Evolutionary conservation across 2,888 invertebrate genomes (phyloP).

Genomic region (Agrotis clavis): DNA sequence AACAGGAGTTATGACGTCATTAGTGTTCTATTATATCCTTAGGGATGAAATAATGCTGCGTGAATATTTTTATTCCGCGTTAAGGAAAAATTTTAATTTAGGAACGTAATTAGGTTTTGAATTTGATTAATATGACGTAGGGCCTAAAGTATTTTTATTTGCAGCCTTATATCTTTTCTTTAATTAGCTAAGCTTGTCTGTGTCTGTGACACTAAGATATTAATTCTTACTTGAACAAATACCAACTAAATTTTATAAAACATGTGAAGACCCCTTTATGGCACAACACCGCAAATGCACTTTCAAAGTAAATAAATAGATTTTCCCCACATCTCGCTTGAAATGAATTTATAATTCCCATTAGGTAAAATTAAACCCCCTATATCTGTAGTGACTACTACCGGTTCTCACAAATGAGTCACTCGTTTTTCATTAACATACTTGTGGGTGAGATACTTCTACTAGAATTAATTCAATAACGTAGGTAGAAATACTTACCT

Average conservation of each 20-base stretch:
- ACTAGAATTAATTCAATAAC: not conserved
- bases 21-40: constrained; percentile 62
- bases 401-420: constrained; percentile 28
- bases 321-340: constrained; percentile 43
- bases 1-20: constrained; percentile 64
- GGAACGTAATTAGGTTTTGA: constrained; percentile 21
- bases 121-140: constrained; percentile 11
- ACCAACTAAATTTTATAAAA: not conserved
- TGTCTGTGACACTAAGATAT: not conserved
- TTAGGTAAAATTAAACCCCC: constrained; percentile 56
- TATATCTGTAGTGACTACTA: constrained; percentile 42
- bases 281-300: constrained; percentile 40
- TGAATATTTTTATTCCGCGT: constrained; percentile 54
- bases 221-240: no score
- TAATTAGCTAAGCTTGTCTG: not conserved
- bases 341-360: constrained; percentile 68
- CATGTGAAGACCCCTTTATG: constrained; percentile 4
- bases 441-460: not conserved
- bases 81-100: constrained; percentile 41
- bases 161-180: not conserved
- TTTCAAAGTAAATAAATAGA: constrained; percentile 57
- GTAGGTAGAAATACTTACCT: not conserved
- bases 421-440: not conserved
- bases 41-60: constrained; percentile 52
- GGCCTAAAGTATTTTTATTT: not conserved